Base-by-base conservation (phyloP, 2,888 invertebrate species). In the Melolontha melolontha region DNA sequence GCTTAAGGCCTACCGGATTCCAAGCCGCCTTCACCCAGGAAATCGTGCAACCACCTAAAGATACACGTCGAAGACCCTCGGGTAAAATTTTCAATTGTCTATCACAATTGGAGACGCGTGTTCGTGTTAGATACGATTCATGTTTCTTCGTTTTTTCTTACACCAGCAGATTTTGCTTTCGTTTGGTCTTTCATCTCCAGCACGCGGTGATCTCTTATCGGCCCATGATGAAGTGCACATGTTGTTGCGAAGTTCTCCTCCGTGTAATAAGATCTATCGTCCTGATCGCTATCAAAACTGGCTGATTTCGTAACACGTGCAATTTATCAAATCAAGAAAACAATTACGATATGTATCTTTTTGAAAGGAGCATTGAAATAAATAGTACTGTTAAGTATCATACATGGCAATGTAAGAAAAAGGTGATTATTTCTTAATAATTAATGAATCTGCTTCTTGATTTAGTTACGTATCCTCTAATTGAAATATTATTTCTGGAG, bases 1-100 rank as follows among this genome's bases (percentile, higher is more conserved):
- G 66, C 72, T 72, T 64, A 66, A 68, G 72, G 73, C 69, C 73
- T 74, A 71, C 74, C 74, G 72, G 73, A 73, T 73, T 74, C 73
- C 73, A 70, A 57, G 64, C 71, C 72, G 71, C 73, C 73, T 71
- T 66, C 69, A 67, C 55, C 72, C 63, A 69, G 70, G 71, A 73
- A 73, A 68, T 69, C 71, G 70, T 70, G 59, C 66, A 64, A 62
- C 59, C 59, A 62, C 59, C 59, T 34, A 14, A 14, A 62, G 44
- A 47, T 59, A 47, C 29, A 6, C 29, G 34, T 29, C 34, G 34
- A 14, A 49, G 47, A 62, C 47, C 59, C 59, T 49, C 29, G 29
- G n/a, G 59, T 29, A 16, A 16, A 17, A 47, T 47, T 62, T 62
- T 34, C 59, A 42, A 49, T 62, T 10, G 34, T 47, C 47, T 29